Conservation (phyloP, 37 sponge, comb jelly and placozoan genomes). For the Chondrilla cf. caribensis region DNA sequence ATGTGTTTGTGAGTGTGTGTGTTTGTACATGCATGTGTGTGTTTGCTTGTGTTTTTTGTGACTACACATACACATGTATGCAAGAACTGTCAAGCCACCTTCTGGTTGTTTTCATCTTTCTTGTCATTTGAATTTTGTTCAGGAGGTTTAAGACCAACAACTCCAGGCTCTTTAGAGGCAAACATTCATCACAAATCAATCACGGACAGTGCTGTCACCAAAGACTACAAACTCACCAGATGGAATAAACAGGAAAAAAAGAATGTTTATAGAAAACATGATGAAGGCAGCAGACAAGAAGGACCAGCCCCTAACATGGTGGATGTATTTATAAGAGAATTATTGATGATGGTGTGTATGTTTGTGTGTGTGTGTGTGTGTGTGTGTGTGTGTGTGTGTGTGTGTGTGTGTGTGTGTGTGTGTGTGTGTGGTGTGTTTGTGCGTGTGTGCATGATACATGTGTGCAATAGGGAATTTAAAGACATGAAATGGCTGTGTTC, state of each 20-base stretch:
- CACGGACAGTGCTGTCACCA: no score
- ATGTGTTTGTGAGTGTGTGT: no score
- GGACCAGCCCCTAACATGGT: slow-evolving; percentile 39
- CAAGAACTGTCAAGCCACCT: background rate
- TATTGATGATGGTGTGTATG: no score
- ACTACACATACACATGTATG: background rate
- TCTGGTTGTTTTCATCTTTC: background rate
- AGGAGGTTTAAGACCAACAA: background rate
- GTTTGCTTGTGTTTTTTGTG: background rate
- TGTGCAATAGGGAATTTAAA: no score
- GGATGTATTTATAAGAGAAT: background rate
- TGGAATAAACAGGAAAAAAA: slow-evolving; percentile 22
- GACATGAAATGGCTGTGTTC: no score
- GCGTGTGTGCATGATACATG: no score
- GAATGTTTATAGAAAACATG: background rate
- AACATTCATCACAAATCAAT: no score
- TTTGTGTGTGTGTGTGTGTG: no score
- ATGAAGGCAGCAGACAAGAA: slow-evolving; percentile 27
- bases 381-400: no score
- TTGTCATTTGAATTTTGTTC: background rate
- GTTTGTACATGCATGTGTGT: background rate
- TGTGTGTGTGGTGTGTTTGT: no score
- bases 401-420: no score
- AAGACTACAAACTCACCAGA: background rate
- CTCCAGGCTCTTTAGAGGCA: background rate